Percentiles rank a stretch among this genome's conserved stretches.
Evolutionary conservation across 1,140 invertebrate species (phyloP).

Genomic region (Heliconius congener): DNA sequence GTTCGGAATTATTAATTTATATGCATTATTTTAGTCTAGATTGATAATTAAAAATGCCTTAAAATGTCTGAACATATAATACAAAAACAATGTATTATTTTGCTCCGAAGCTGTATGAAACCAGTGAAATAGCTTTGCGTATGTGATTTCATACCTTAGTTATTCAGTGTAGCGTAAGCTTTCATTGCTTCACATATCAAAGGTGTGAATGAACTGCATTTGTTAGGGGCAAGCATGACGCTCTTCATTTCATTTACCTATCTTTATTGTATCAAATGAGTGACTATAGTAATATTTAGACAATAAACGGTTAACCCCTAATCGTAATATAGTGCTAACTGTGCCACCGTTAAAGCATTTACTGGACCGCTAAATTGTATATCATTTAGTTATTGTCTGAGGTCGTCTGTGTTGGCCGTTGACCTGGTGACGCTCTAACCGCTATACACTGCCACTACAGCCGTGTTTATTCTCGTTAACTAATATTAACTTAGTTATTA

Average conservation of each 20-base stretch:
- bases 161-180: background rate
- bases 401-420: conserved; percentile 42
- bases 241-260: background rate
- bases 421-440: conserved; percentile 30
- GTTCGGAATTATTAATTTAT: background rate
- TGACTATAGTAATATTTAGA: background rate
- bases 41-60: background rate
- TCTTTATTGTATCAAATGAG: background rate
- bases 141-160: background rate
- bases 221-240: background rate
- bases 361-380: conserved; percentile 51
- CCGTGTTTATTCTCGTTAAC: background rate
- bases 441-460: background rate
- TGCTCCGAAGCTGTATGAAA: background rate
- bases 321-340: background rate
- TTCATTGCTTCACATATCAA: background rate
- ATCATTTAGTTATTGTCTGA: conserved; percentile 44
- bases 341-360: conserved; percentile 32
- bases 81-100: background rate
- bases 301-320: conserved; percentile 5
- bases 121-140: background rate
- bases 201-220: background rate
- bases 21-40: background rate
- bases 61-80: background rate
- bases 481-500: background rate